phyloP scores from a whole-genome alignment of 2,113 vertebrate species.

The Sprattus sprattus region DNA sequence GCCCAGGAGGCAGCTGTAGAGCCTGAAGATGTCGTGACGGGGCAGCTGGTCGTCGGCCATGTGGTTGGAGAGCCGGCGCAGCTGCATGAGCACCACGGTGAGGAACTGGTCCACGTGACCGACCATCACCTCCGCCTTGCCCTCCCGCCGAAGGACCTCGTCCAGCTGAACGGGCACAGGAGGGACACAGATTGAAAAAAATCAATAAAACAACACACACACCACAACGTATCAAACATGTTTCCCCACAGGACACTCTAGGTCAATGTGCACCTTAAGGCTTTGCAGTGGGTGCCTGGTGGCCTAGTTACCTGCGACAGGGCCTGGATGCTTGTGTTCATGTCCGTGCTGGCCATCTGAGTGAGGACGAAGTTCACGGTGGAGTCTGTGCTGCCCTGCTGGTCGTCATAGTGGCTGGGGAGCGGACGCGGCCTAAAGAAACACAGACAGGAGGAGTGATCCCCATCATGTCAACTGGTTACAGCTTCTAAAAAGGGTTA shows the following conservation, averaged over 20 bases:
- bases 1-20: constrained; percentile 97
- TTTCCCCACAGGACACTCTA: too few species aligned
- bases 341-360: constrained; percentile 95
- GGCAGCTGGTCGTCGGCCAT: constrained; percentile 94
- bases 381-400: constrained; percentile 94
- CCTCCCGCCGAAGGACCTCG: constrained; percentile 91
- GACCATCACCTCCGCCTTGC: constrained; percentile 97
- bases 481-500: too few species aligned
- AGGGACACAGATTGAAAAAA: too few species aligned
- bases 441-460: background rate
- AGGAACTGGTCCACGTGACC: constrained; percentile 98
- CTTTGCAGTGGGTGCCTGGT: background rate
- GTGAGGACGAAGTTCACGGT: constrained; percentile 98
- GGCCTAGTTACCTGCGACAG: constrained; percentile 83
- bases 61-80: constrained; percentile 90
- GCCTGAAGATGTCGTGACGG: constrained; percentile 89
- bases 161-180: constrained; percentile 78
- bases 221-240: too few species aligned
- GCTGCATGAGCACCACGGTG: constrained; percentile 96
- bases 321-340: constrained; percentile 95
- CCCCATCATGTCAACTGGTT: too few species aligned
- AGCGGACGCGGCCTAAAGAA: constrained; percentile 81
- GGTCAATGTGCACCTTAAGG: too few species aligned
- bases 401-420: constrained; percentile 92
- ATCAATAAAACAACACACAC: too few species aligned